Evolutionary conservation across 1,140 invertebrate genomes (phyloP), one percentile per base, ranked within the genome.

Genomic region (Microplitis demolitor): DNA sequence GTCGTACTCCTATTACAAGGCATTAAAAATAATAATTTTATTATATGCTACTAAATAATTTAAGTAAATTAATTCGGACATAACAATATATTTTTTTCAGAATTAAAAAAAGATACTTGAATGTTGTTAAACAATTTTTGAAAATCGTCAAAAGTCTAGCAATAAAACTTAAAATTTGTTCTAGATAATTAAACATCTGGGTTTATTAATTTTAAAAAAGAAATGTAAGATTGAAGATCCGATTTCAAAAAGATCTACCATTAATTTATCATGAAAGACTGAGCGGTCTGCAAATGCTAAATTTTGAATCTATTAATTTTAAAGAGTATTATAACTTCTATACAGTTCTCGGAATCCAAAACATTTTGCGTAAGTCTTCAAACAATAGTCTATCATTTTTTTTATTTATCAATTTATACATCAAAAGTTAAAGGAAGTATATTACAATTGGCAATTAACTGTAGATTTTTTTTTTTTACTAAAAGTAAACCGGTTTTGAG

Each of bases 361-460:
- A 56, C 53, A 56, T 56, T 56, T 56, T 16, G 6, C 3, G 53
- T 56, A 24, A 14, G 53, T 3, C 6, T n/a, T 56, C 24, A 56
- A 56, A 56, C 53, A 56, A 24, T 56, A 56, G 53, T 56, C 24
- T 24, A 56, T 56, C 1, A 14, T 14, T 56, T 24, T 24, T 24
- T 24, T 45, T 45, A 45, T 45, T 45, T 45, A 45, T 45, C 39
- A 24, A 56, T 56, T 24, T 24, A 14, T 56, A 14, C 3, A 56
- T 56, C 53, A 56, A 14, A 24, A 56, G 31, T 33, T 14, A 53
- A 39, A 63, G 53, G 71, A 69, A 61, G 71, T 51, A 71, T 67
- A 53, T 13, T 56, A 64, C 56, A 71, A 76, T 76, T 73, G 70
- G 74, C 69, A 76, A 76, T 76, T 76, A 76, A 71, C 71, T 73